Evolutionary conservation across 2,797 vertebrate genomes (phyloP).

Genomic region (Smutsia temminckii): DNA sequence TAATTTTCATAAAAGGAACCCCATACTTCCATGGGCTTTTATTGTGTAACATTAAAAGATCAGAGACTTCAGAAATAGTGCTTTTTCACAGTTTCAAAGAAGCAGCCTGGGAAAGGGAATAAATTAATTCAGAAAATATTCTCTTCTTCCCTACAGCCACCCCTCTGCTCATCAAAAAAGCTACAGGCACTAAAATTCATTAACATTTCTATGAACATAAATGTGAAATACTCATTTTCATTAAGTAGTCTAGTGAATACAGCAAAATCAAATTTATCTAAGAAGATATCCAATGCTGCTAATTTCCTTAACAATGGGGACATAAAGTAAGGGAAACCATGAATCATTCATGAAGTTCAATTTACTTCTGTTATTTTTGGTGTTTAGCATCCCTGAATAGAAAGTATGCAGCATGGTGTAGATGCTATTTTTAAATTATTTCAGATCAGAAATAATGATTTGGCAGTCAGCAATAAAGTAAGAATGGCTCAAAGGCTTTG

Average conservation of each 20-base stretch:
- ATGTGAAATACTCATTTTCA: conserved; percentile 79
- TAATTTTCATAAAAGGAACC: conserved; percentile 58
- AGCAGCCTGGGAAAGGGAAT: conserved; percentile 62
- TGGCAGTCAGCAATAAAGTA: conserved; percentile 60
- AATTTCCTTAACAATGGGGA: conserved; percentile 63
- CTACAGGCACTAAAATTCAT: conserved; percentile 68
- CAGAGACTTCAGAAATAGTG: conserved; percentile 54
- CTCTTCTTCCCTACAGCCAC: conserved; percentile 54
- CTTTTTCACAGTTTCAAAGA: conserved; percentile 64
- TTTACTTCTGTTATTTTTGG: conserved; percentile 70
- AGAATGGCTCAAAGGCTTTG: conserved; percentile 50
- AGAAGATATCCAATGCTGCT: conserved; percentile 58
- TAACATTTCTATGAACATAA: conserved; percentile 72
- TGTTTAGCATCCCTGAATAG: conserved; percentile 68
- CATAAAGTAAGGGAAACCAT: conserved; percentile 70
- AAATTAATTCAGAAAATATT: conserved; percentile 76
- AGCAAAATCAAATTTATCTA: conserved; percentile 74
- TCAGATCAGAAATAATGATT: conserved; percentile 66
- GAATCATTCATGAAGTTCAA: conserved; percentile 75
- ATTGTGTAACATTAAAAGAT: conserved; percentile 65
- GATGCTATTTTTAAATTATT: conserved; percentile 68
- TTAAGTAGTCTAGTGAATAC: conserved; percentile 69
- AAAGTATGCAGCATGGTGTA: conserved; percentile 62
- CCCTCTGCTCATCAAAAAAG: conserved; percentile 63
- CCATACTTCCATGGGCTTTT: conserved; percentile 35